Conservation (phyloP, 2,113 vertebrate species). For the Phylloscopus trochilus region DNA sequence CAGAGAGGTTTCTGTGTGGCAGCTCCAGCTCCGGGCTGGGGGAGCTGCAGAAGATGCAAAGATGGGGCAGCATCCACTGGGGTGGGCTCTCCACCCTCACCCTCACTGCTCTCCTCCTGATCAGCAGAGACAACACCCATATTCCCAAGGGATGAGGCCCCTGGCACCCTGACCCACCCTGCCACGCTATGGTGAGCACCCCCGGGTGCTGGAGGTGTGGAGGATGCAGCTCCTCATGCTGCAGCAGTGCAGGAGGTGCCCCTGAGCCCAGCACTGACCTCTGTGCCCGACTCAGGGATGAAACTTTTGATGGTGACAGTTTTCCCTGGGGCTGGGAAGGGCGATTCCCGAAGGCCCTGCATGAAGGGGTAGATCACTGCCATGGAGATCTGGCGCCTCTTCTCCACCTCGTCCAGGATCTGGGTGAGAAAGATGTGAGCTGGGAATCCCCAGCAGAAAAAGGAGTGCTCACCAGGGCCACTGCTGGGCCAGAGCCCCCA, state of each 20-base stretch:
- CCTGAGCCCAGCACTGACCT: conserved; percentile 68
- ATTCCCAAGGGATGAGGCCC: not conserved
- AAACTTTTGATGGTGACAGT: conserved; percentile 95
- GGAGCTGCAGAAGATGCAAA: not conserved
- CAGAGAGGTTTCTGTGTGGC: fast-evolving
- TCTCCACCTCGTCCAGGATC: conserved; percentile 97
- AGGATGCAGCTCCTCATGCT: not conserved
- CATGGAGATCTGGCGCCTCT: conserved; percentile 90
- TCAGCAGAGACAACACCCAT: not conserved
- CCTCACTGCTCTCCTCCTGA: not conserved
- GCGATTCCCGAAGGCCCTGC: conserved; percentile 90
- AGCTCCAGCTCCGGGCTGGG: not conserved
- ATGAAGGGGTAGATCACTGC: conserved; percentile 97
- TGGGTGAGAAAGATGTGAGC: not conserved
- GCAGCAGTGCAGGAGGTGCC: not conserved
- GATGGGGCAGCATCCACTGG: not conserved
- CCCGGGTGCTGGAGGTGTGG: not conserved
- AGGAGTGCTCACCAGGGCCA: fast-evolving
- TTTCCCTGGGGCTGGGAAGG: conserved; percentile 91
- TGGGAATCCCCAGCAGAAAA: not conserved
- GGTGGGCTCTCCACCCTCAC: not conserved
- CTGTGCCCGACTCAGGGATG: conserved; percentile 91
- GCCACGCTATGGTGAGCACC: not conserved
- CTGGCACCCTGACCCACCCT: not conserved
- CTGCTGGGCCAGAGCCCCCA: not conserved